These are phyloP conservation scores for Agraylea sexmaculata DNA, from an alignment of 1,140 invertebrate species.

Conservation along the genomic window DNA sequence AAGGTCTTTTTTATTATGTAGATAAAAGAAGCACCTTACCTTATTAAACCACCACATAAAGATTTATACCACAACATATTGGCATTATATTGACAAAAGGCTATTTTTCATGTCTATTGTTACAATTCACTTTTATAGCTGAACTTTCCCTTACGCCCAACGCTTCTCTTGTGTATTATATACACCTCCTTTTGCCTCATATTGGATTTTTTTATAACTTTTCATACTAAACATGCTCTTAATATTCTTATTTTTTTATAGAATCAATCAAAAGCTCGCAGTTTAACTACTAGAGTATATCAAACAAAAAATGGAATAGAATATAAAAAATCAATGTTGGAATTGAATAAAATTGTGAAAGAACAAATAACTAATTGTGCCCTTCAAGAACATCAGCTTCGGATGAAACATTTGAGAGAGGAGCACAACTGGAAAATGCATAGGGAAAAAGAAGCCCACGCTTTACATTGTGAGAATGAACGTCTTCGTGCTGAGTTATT, in stretches of 20 bases:
- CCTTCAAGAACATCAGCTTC: constrained; percentile 15
- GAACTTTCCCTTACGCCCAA: too few relatives aligned
- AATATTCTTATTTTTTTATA: constrained; percentile 11
- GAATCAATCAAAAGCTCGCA: constrained; percentile 15
- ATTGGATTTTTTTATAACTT: too few relatives aligned
- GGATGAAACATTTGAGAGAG: constrained; percentile 17
- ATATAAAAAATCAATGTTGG: constrained; percentile 18
- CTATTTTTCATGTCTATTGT: too few relatives aligned
- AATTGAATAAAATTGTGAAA: constrained; percentile 18
- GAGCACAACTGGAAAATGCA: constrained; percentile 15
- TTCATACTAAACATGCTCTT: too few relatives aligned
- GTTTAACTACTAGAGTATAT: constrained; percentile 14
- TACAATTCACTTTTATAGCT: too few relatives aligned
- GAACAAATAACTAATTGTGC: constrained; percentile 19
- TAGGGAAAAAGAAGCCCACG: constrained; percentile 14
- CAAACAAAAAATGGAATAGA: constrained; percentile 12
- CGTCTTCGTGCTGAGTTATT: constrained; percentile 15
- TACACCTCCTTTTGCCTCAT: too few relatives aligned
- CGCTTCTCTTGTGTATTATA: too few relatives aligned
- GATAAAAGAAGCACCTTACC: too few relatives aligned
- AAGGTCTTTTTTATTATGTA: not conserved
- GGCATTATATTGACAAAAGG: too few relatives aligned
- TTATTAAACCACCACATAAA: too few relatives aligned
- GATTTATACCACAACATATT: too few relatives aligned
- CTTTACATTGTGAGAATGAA: constrained; percentile 17